Evolutionary conservation across 2,113 vertebrate species (phyloP).

Genomic region (Actinemys pallida): DNA sequence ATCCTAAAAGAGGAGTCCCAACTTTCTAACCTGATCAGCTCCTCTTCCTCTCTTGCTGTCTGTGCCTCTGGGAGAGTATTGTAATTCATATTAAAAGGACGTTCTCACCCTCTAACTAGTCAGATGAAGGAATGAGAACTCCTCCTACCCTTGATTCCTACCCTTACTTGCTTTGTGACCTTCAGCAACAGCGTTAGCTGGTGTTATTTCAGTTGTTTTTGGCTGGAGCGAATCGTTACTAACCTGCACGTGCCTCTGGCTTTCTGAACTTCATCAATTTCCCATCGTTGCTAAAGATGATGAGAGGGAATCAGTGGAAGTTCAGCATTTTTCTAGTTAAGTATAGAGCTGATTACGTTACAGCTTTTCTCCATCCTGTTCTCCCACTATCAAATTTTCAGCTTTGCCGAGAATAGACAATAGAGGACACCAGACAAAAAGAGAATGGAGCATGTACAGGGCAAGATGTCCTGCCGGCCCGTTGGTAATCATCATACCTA

Average conservation of each 20-base stretch:
- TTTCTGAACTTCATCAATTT: not conserved
- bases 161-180: no score
- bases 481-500: not conserved
- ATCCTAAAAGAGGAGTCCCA: not conserved
- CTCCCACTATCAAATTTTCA: not conserved
- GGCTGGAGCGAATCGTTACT: not conserved
- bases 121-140: no score
- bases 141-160: no score
- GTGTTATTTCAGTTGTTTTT: not conserved
- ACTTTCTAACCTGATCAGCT: not conserved
- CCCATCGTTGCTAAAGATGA: no score
- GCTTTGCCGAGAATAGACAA: no score
- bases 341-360: not conserved
- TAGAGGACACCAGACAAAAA: not conserved
- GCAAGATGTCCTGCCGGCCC: fast-evolving
- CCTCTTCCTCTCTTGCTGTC: not conserved
- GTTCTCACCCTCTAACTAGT: not conserved
- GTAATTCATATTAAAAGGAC: not conserved
- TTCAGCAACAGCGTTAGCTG: not conserved
- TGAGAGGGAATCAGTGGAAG: not conserved
- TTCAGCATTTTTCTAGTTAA: not conserved
- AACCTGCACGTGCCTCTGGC: not conserved
- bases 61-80: not conserved
- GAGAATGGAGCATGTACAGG: fast-evolving
- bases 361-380: not conserved